Conservation (phyloP, 2,797 vertebrate species). For the Adelosebastes latens region DNA sequence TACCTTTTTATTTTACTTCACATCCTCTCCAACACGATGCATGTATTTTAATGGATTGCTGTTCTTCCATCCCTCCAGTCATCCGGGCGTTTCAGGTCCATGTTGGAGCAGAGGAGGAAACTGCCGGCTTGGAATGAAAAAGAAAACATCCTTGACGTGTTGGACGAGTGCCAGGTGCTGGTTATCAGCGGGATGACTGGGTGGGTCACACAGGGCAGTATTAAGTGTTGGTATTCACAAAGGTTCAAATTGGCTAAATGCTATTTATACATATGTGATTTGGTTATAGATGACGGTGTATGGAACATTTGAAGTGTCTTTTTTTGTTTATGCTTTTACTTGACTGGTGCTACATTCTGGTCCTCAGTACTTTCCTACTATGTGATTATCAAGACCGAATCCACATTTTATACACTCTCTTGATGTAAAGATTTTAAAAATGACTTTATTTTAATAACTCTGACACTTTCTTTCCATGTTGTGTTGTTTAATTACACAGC, state of each 20-base stretch:
- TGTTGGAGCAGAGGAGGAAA: slow-evolving; percentile 92
- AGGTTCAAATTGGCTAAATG: background rate
- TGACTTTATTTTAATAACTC: background rate
- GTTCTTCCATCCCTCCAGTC: slow-evolving; percentile 73
- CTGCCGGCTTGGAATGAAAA: slow-evolving; percentile 94
- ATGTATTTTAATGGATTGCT: background rate
- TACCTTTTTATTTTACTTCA: fast-evolving
- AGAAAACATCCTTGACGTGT: slow-evolving; percentile 85
- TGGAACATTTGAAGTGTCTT: background rate
- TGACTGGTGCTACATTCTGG: background rate
- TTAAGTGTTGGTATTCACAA: background rate
- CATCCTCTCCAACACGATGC: background rate
- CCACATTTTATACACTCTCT: background rate
- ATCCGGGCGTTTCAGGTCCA: slow-evolving; percentile 87
- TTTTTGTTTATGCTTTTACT: background rate
- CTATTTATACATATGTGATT: background rate
- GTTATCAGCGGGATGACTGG: slow-evolving; percentile 99
- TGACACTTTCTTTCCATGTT: background rate
- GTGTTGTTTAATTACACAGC: background rate
- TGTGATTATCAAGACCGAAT: background rate
- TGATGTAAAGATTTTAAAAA: background rate
- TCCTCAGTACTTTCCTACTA: background rate
- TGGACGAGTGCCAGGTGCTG: slow-evolving; percentile 90
- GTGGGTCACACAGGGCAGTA: slow-evolving; percentile 77
- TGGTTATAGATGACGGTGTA: background rate